These are phyloP conservation scores for Aspidiotus rigidus DNA, from an alignment of 2,888 invertebrate species.

Conservation along the genomic window DNA sequence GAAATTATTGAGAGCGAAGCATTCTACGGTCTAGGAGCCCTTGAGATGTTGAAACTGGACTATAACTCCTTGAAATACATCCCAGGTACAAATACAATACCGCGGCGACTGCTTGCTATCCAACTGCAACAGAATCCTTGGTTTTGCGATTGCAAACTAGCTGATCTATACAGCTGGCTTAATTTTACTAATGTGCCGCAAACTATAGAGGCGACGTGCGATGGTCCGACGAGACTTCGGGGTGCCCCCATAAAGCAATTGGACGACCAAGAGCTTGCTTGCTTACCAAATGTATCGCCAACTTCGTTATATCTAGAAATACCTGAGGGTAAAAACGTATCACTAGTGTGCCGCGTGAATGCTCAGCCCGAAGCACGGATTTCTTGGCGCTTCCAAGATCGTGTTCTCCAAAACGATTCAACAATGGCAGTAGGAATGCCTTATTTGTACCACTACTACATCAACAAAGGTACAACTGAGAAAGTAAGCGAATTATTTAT, in stretches of 20 bases:
- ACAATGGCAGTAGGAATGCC: slow-evolving; percentile 56
- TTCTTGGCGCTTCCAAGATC: slow-evolving; percentile 75
- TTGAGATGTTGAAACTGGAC: slow-evolving; percentile 76
- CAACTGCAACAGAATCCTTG: slow-evolving; percentile 78
- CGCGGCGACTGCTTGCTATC: slow-evolving; percentile 67
- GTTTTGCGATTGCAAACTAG: slow-evolving; percentile 76
- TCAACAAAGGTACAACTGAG: slow-evolving; percentile 61
- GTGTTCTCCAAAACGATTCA: slow-evolving; percentile 57
- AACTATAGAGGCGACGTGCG: slow-evolving; percentile 67
- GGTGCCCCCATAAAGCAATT: slow-evolving; percentile 60
- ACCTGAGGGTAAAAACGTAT: slow-evolving; percentile 70
- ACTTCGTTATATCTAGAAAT: slow-evolving; percentile 67
- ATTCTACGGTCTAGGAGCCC: slow-evolving; percentile 66
- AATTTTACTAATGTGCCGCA: slow-evolving; percentile 65
- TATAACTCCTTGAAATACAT: slow-evolving; percentile 69
- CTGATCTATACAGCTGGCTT: slow-evolving; percentile 69
- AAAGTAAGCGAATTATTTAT: slow-evolving; percentile 71
- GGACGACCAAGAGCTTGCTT: slow-evolving; percentile 63
- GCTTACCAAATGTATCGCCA: slow-evolving; percentile 67
- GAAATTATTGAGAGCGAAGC: slow-evolving; percentile 66
- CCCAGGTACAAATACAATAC: slow-evolving; percentile 59
- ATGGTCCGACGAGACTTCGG: slow-evolving; percentile 57
- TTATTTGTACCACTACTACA: slow-evolving; percentile 57
- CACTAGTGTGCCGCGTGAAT: slow-evolving; percentile 67
- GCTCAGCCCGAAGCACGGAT: slow-evolving; percentile 73